Evolutionary conservation across 2,888 invertebrate genomes (phyloP).

Genomic region (Allygus modestus): DNA sequence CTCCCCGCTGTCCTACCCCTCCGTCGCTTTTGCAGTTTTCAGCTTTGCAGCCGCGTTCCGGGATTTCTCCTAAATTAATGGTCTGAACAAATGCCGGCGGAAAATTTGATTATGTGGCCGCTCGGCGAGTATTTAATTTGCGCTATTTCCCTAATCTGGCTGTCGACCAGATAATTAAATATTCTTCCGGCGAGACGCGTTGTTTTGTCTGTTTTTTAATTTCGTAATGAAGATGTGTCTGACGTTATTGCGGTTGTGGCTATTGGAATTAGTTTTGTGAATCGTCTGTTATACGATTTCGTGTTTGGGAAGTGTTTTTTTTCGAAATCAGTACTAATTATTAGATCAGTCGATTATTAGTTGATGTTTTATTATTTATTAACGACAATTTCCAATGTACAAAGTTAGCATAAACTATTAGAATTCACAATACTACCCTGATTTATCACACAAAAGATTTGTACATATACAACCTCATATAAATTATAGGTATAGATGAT

Average conservation of each 20-base stretch:
- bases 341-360: no score
- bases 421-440: no score
- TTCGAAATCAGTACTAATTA: no score
- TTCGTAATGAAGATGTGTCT: constrained; percentile 26
- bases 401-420: no score
- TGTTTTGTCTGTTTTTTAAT: constrained; percentile 35
- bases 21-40: not conserved
- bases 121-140: constrained; percentile 57
- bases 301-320: no score
- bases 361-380: no score
- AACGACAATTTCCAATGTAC: no score
- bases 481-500: no score
- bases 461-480: no score
- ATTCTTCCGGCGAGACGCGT: constrained; percentile 21
- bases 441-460: no score
- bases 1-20: not conserved
- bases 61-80: constrained; percentile 53
- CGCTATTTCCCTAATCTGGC: constrained; percentile 58
- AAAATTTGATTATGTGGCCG: constrained; percentile 59
- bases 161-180: constrained; percentile 53
- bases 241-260: not conserved
- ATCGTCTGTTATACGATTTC: no score
- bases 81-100: constrained; percentile 58
- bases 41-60: constrained; percentile 43
- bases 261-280: not conserved